A percentile compares a stretch with the other conserved stretches of the same genome.
Conservation (phyloP, 2,888 invertebrate species). For the Cheilosia soror region DNA sequence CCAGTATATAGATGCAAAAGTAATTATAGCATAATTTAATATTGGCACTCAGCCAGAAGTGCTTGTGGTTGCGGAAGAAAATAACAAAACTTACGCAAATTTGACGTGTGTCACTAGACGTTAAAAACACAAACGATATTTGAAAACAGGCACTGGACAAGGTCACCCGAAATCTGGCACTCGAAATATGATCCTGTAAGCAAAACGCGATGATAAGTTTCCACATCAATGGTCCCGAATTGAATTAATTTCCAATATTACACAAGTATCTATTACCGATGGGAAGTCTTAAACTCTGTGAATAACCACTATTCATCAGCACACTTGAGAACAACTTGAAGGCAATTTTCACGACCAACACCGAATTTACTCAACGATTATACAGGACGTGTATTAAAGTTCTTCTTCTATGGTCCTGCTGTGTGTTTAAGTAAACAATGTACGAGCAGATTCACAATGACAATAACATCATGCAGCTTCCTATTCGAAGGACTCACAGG, state of each 20-base stretch:
- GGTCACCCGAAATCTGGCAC: conserved; percentile 23
- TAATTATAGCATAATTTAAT: conserved; percentile 2
- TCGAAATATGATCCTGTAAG: conserved; percentile 43
- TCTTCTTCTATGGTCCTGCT: conserved; percentile 5
- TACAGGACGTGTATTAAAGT: not conserved
- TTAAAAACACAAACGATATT: conserved; percentile 3
- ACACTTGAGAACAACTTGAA: conserved; percentile 29
- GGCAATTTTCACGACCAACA: conserved; percentile 2
- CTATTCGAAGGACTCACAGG: conserved; percentile 32
- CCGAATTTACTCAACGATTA: not conserved
- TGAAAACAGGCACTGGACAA: conserved; percentile 9
- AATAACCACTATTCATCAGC: conserved; percentile 25
- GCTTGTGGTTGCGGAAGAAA: not conserved
- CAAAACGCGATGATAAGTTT: conserved; percentile 28
- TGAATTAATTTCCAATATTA: conserved; percentile 53
- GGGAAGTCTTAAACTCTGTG: conserved; percentile 27
- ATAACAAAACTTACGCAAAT: conserved; percentile 10
- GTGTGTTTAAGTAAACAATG: conserved; percentile 65
- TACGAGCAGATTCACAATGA: conserved; percentile 25
- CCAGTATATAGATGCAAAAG: not conserved
- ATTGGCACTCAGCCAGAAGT: conserved; percentile 27
- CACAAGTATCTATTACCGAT: conserved; percentile 43
- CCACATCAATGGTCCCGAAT: conserved; percentile 15
- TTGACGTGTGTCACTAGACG: not conserved
- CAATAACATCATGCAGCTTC: conserved; percentile 30